Base-by-base conservation (phyloP, 1,140 invertebrate genomes). In the Spodoptera litura region DNA sequence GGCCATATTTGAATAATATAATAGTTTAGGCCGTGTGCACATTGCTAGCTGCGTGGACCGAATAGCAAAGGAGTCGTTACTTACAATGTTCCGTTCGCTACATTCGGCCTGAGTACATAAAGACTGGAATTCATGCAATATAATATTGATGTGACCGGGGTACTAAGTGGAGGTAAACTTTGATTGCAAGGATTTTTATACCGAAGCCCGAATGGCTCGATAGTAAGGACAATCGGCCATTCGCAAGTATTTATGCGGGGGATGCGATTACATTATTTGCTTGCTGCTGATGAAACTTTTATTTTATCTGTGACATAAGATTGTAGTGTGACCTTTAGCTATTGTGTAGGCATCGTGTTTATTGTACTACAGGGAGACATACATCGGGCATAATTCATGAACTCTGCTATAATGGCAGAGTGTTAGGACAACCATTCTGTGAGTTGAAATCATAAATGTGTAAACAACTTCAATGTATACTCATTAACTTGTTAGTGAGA, bases 1-100 rank as follows among this genome's bases (percentile, higher is more conserved):
- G 81, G 78, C 74, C 38, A 73, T 81, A 89, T 91, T 91, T 91
- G 87, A 91, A 91, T 91, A 91, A 90, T 87, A 87, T 82, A 89
- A 91, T 80, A 81, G 82, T 80, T 78, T 64, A 56, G 35, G 44
- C 55, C 51, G 52, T 77, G 79, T 80, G 74, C 79, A 70, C 74
- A 44, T 59, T 15, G 68, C 52, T 52, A 2, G 56, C 25, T 11
- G 15, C 72, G 73, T 71, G 68, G 64, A 2, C 64, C 35, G 78
- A 73, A 71, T 73, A 70, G 31, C 11, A 53, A 53, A 73, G 72
- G 73, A 80, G 78, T 44, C 61, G 75, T 81, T 77, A 79, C 79
- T 80, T 59, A 76, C 62, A 80, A 83, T 80, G 61, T 31, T 72
- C 70, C 76, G 38, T 81, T 79, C 55, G 80, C 53, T 68, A 68